Percentiles rank a stretch among this genome's conserved stretches.
These are phyloP conservation scores for Peromyscus polionotus DNA, from an alignment of 2,113 vertebrate species.

Conservation along the genomic window DNA sequence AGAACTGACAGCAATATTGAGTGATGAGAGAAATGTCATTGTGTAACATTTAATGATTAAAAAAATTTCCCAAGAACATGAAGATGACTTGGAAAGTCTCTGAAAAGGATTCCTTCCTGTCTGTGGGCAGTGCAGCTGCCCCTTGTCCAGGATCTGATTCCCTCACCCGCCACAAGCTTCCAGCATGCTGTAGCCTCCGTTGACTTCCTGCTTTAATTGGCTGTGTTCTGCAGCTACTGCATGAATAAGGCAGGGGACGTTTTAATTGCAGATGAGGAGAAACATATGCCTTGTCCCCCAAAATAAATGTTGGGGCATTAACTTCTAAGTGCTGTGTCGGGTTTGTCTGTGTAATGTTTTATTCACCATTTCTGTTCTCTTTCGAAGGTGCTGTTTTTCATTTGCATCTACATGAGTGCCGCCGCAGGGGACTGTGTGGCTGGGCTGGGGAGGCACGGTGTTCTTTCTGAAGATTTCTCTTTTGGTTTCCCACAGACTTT, in stretches of 20 bases:
- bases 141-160: conserved; percentile 65
- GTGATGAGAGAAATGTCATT: conserved; percentile 20
- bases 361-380: conserved; percentile 63
- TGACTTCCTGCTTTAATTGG: conserved; percentile 65
- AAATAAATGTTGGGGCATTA: conserved; percentile 76
- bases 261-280: conserved; percentile 74
- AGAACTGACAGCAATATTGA: conserved; percentile 37
- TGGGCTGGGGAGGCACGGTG: background rate
- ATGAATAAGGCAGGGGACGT: conserved; percentile 78
- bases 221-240: conserved; percentile 69
- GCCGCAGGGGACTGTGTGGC: background rate
- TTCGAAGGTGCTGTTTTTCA: conserved; percentile 36
- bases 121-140: conserved; percentile 54
- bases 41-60: conserved; percentile 28
- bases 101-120: conserved; percentile 70
- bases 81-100: conserved; percentile 67
- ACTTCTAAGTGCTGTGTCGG: conserved; percentile 66
- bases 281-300: conserved; percentile 63
- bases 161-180: conserved; percentile 66
- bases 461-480: background rate
- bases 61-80: background rate
- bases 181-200: conserved; percentile 25
- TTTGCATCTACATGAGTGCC: background rate
- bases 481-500: background rate
- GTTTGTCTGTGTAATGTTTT: conserved; percentile 69